Percentiles rank a stretch among this genome's conserved stretches.
These are phyloP conservation scores for Rotaria socialis DNA, from an alignment of 2,888 invertebrate species.

Conservation along the genomic window DNA sequence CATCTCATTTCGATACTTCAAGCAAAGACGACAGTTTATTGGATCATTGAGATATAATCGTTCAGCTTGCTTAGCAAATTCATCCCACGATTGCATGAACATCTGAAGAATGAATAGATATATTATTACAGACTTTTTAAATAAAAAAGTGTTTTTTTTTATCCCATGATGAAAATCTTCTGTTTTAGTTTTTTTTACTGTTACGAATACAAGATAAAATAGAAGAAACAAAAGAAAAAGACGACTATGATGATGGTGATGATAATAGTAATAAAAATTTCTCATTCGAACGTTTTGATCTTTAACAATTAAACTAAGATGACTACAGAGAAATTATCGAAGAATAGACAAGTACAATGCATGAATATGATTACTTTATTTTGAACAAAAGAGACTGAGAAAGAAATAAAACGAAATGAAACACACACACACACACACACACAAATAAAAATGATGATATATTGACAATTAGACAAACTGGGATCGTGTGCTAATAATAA, in stretches of 20 bases:
- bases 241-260: neutral
- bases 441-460: neutral
- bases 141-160: too few species aligned
- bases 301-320: neutral
- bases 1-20: slow-evolving; percentile 57
- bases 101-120: slow-evolving; percentile 61
- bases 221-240: neutral
- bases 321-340: neutral
- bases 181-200: neutral
- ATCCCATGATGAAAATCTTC: too few species aligned
- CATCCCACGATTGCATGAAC: slow-evolving; percentile 88
- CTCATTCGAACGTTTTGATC: neutral
- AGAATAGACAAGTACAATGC: neutral
- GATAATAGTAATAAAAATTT: neutral
- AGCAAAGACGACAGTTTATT: slow-evolving; percentile 68
- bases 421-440: neutral
- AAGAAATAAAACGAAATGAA: neutral
- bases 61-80: slow-evolving; percentile 92
- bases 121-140: too few species aligned
- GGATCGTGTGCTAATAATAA: neutral
- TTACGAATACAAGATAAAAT: neutral
- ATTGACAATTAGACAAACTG: slow-evolving; percentile 12
- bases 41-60: slow-evolving; percentile 85
- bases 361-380: neutral
- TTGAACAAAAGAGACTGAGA: slow-evolving; percentile 18